Conservation (phyloP, 2,888 invertebrate species). For the Pseudococcus longispinus region DNA sequence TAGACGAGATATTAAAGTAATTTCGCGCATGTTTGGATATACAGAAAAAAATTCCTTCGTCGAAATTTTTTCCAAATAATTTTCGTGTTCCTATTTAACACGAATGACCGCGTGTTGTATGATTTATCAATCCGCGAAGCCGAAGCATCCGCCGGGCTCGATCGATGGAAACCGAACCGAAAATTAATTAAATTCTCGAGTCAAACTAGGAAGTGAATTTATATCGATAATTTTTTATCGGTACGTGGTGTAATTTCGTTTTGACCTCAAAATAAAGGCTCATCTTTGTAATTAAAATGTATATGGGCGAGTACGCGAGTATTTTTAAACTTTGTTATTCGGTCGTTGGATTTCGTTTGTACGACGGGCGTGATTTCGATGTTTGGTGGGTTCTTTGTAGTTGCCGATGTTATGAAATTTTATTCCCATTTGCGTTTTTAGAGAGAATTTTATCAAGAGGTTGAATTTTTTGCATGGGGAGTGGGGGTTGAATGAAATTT, state of each 20-base stretch:
- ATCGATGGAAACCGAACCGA: background rate
- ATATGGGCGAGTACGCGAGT: background rate
- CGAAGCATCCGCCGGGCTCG: background rate
- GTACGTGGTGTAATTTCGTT: constrained; percentile 15
- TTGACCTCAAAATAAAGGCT: constrained; percentile 1
- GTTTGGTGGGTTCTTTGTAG: background rate
- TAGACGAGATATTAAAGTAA: background rate
- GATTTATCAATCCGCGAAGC: background rate
- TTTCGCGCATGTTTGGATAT: background rate
- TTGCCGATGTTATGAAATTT: background rate
- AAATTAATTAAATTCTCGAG: constrained; percentile 11
- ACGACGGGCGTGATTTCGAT: background rate
- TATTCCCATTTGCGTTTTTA: background rate
- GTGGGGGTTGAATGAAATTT: background rate
- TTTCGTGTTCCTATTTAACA: background rate
- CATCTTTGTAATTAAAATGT: background rate
- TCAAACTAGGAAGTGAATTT: background rate
- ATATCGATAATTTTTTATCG: constrained; percentile 11
- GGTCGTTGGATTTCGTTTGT: background rate
- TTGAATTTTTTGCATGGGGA: background rate
- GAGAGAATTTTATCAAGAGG: background rate
- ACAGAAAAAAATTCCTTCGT: background rate
- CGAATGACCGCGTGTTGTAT: background rate
- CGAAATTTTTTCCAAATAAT: background rate
- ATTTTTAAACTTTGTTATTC: constrained; percentile 18